Base-by-base conservation (phyloP, 2,888 invertebrate species). In the Neuroscelio doddi region DNA sequence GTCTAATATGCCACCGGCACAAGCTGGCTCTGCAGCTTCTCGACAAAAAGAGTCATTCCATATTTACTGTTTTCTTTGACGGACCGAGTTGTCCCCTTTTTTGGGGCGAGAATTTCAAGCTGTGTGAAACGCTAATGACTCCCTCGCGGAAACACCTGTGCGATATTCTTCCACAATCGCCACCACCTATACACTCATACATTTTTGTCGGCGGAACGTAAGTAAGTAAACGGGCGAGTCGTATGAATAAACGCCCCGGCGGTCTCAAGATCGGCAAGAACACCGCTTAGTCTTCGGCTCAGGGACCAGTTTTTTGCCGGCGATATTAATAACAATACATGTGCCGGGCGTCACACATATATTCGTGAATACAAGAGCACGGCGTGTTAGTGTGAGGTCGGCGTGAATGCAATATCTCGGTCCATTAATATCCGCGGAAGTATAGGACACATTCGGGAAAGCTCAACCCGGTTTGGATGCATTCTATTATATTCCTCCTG, bases 381-480 rank as follows among this genome's bases (percentile, higher is more conserved):
- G 30, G 15, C 9, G 29, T 29, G 36, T 55, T 47, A 26, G 47
- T 34, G 27, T 16, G 21, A 36, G 36, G 47, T 36, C 66, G 64
- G 69, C 61, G 72, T 71, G 74, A 77, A 78, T 74, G 79, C 76
- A 79, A 80, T 79, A 79, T 79, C 75, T 76, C 71, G 74, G 72
- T 74, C 77, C 78, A 79, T 80, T 80, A 79, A 80, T 80, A 80
- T 80, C 75, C 70, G 64, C 51, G 64, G 71, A 79, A 75, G 71
- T 73, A 72, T 71, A 58, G 61, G 47, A 47, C 69, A 65, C 68
- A 68, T 61, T 59, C 44, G 47, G 53, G 56, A 58, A 70, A 65
- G 50, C 64, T 52, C 56, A 24, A 36, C 45, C 55, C 45, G 26
- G 30, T 21, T 34, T 39, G 55, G 36, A 41, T 44, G 49, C 42